phyloP scores from a whole-genome alignment of 2,113 vertebrate genomes.

The Pseudopipra pipra region DNA sequence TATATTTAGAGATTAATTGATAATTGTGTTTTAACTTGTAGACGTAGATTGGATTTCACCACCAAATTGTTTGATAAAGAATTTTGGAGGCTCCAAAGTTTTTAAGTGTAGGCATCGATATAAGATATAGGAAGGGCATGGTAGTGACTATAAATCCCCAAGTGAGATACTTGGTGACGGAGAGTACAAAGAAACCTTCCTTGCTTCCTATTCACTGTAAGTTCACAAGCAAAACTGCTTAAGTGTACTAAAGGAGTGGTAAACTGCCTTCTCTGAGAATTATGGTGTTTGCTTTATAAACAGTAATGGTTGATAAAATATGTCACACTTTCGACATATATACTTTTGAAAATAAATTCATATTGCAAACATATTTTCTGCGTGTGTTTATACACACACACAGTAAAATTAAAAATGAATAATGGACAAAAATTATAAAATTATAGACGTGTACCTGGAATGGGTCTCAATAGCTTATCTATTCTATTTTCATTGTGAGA shows the following conservation, averaged over 20 bases:
- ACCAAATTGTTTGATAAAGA: background rate
- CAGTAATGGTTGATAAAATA: background rate
- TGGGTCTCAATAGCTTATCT: background rate
- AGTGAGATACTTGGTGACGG: background rate
- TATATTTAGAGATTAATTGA: constrained; percentile 24
- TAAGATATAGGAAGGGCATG: background rate
- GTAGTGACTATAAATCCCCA: background rate
- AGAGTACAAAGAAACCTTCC: background rate
- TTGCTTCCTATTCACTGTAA: background rate
- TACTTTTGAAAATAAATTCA: background rate
- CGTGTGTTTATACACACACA: background rate
- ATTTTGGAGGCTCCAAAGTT: background rate
- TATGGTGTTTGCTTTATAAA: background rate
- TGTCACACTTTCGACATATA: background rate
- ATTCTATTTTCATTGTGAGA: background rate
- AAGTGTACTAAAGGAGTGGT: background rate
- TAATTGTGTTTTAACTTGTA: background rate
- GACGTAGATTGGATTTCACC: background rate
- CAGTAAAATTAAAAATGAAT: background rate
- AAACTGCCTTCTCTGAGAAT: background rate
- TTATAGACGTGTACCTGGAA: background rate
- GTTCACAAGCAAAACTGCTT: background rate
- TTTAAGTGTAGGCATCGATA: background rate
- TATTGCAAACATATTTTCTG: background rate
- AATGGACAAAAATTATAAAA: background rate